Evolutionary conservation across 2,113 vertebrate genomes (phyloP), one percentile per base, ranked within the genome.

Genomic region (Nipponia nippon): DNA sequence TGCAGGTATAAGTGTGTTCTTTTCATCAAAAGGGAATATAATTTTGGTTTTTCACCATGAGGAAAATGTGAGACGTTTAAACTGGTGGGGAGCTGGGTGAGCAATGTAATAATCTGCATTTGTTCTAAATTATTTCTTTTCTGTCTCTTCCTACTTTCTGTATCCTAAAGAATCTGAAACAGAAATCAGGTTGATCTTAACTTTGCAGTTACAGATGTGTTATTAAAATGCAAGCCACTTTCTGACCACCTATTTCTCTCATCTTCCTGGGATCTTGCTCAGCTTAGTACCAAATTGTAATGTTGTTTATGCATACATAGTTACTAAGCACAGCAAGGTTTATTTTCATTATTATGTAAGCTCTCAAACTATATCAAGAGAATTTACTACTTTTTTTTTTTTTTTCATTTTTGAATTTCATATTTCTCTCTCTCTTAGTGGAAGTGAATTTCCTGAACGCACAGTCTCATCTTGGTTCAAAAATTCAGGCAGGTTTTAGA

Each of bases 1-100:
- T 90, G 61, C 11, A 86, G 71, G 55, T 71, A 30, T 78, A 86
- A 91, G 56, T 70, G 34, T 66, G 55, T 20, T 66, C 47, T 80
- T 90, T 96, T 97, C 90, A 66, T 87, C 53, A 18, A 78, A 83
- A 85, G n/a, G 49, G 62, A 95, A 66, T 46, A 38, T 53, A 65
- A 71, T 91, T 76, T 53, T 94, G 42, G 5, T 84, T 97, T 86
- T 81, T 75, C 83, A 44, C 62, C 14, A 20, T 42, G 23, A 83
- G 67, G 47, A 93, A 70, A 91, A 89, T 52, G 13, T 38, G 50
- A 86, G 21, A 25, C 2, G 7, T 55, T 90, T 80, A 66, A 56
- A 5, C 16, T 83, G 36, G 14, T 80, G 16, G 9, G 44, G 40
- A 91, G 71, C 29, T 85, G 11, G 10, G 20, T 66, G 72, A 69